Conservation (phyloP, 1,140 invertebrate species). For the Leptonema lineaticorne region DNA sequence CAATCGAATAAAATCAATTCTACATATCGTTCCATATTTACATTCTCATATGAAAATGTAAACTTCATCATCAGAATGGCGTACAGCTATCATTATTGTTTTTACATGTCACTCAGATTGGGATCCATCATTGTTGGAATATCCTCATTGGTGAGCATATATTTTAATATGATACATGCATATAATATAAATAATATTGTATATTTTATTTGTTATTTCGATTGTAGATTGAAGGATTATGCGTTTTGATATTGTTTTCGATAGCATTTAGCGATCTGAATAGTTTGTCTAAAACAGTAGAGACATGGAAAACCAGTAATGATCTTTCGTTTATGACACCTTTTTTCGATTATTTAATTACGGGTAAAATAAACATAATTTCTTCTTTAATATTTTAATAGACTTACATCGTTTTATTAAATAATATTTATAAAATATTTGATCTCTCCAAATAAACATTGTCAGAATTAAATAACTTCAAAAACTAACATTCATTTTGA, state of each 20-base stretch:
- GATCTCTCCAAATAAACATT: too few species aligned
- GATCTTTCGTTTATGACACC: conserved; percentile 24
- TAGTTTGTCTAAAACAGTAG: conserved; percentile 26
- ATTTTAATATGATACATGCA: neutral
- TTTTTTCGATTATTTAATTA: conserved; percentile 13
- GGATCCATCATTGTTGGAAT: conserved; percentile 35
- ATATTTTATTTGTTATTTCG: neutral
- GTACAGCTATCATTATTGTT: conserved; percentile 38
- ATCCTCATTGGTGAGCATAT: conserved; percentile 31
- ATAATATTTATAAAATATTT: too few species aligned
- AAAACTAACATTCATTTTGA: neutral
- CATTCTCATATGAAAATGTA: too few species aligned
- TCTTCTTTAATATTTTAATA: too few species aligned
- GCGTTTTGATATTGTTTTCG: conserved; percentile 16
- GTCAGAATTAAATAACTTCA: too few species aligned
- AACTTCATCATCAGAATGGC: conserved; percentile 29
- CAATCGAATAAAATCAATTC: too few species aligned
- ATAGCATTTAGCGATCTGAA: conserved; percentile 17
- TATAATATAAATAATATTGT: neutral
- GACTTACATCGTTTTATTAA: too few species aligned
- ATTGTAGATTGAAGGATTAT: conserved; percentile 29
- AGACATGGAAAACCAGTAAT: conserved; percentile 29
- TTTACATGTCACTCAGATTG: conserved; percentile 38
- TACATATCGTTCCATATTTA: too few species aligned
- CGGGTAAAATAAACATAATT: conserved; percentile 23